Evolutionary conservation across 2,797 vertebrate genomes (phyloP), one percentile per base, ranked within the genome.

Genomic region (Myotis vivesi): DNA sequence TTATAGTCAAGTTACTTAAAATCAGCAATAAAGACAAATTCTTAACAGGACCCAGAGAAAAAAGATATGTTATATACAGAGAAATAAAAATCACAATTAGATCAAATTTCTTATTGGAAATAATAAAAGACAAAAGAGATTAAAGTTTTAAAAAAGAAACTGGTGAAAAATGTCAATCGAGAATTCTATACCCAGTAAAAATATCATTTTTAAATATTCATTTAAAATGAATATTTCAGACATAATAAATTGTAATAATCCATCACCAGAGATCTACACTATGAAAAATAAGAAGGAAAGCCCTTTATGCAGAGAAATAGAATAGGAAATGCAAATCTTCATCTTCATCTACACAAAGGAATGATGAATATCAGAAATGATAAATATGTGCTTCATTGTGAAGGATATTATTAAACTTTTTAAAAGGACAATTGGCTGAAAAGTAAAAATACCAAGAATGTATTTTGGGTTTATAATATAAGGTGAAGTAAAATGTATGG

Each of bases 231-330:
- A 46, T 46, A 46, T 84, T 88, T 83, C 41, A 69, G 25, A 68
- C 19, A 92, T 62, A 79, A 75, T 66, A 92, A 66, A 9, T 36
- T 36, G 33, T 92, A 84, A 77, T 23, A 95, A 87, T 83, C 19
- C 1, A 44, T 87, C 38, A 92, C 11, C 28, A 92, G 15, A 77
- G 11, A 73, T 33, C 22, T 13, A 89, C 1, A 72, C 23, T 69
- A 28, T 77, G 51, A 83, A 49, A 69, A 84, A 77, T 53, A 69
- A 12, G 79, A 49, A 84, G 77, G 44, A 49, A 91, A 77, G 49
- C 49, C 20, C 7, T 82, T 53, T 64, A 73, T 76, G n/a, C 36
- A 93, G 64, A 81, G 59, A 92, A 83, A 90, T 49, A 75, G 9
- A 5, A 46, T 73, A 30, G 23, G 28, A 92, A 81, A 41, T 64